Conservation (phyloP, 2,113 vertebrate species). For the Oryzias javanicus region DNA sequence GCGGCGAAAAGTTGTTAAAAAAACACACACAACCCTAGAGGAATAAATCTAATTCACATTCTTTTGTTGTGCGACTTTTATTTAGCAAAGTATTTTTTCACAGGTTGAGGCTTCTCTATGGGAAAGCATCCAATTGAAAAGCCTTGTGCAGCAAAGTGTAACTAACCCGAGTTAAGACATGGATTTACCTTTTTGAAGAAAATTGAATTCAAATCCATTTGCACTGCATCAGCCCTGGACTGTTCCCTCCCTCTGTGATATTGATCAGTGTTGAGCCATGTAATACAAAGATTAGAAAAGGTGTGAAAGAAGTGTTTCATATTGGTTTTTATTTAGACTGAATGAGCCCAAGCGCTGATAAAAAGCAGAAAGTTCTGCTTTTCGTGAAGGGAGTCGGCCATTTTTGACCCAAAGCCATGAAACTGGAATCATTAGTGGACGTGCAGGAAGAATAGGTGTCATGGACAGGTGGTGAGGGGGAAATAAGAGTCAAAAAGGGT, state of each 20-base stretch:
- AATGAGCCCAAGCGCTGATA: slow-evolving; percentile 1
- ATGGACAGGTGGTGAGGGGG: background rate
- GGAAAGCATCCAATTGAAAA: slow-evolving; percentile 36
- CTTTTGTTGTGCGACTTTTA: slow-evolving; percentile 10
- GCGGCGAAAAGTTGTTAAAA: background rate
- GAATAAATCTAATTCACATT: slow-evolving; percentile 18
- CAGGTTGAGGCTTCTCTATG: slow-evolving; percentile 11
- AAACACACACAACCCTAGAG: slow-evolving; percentile 1
- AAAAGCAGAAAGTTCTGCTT: slow-evolving; percentile 8
- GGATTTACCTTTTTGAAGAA: slow-evolving; percentile 36
- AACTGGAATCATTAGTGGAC: slow-evolving; percentile 16
- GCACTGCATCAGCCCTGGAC: slow-evolving; percentile 12
- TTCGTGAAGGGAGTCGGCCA: background rate
- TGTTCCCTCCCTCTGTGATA: slow-evolving; percentile 20
- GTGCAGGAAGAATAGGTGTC: slow-evolving; percentile 9
- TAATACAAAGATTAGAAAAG: slow-evolving; percentile 18
- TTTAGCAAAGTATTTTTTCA: slow-evolving; percentile 12
- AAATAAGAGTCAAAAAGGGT: slow-evolving; percentile 25
- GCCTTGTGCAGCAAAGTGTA: slow-evolving; percentile 9
- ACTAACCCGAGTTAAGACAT: slow-evolving; percentile 41
- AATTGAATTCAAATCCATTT: slow-evolving; percentile 45
- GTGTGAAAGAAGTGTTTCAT: slow-evolving; percentile 21
- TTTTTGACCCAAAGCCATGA: slow-evolving; percentile 16
- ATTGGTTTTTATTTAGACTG: slow-evolving; percentile 21
- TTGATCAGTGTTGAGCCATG: slow-evolving; percentile 37